Conservation (phyloP, 2,113 vertebrate species). For the Terrapene triunguis region DNA sequence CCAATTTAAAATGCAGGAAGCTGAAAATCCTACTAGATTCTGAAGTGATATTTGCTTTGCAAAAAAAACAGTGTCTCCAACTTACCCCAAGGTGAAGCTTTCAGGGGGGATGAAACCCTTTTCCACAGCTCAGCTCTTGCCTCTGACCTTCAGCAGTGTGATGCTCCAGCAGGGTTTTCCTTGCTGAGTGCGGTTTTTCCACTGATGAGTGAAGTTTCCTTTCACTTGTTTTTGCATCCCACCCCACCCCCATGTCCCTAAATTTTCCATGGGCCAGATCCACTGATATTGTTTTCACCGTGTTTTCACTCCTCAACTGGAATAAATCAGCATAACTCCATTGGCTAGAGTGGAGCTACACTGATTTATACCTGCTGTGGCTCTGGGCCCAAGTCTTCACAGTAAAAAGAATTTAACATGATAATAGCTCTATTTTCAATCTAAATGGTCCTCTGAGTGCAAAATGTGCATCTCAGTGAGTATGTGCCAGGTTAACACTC, state of each 20-base stretch:
- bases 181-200: background rate
- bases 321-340: slow-evolving; percentile 1
- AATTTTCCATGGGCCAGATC: background rate
- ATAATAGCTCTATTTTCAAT: background rate
- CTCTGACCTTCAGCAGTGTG: background rate
- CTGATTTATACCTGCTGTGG: background rate
- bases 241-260: background rate
- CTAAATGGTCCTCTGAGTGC: background rate
- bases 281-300: background rate
- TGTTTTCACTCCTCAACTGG: background rate
- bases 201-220: background rate
- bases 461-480: background rate
- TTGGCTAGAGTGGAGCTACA: background rate
- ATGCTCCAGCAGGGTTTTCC: background rate
- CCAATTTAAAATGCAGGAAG: background rate
- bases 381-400: background rate
- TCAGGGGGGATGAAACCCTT: background rate
- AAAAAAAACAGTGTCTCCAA: background rate
- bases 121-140: background rate
- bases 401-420: background rate
- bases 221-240: background rate
- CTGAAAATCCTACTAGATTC: background rate
- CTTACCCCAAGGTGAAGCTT: background rate
- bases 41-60: background rate
- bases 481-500: background rate